Conservation (phyloP, 1,140 invertebrate genomes). For the Lucilia sericata region DNA sequence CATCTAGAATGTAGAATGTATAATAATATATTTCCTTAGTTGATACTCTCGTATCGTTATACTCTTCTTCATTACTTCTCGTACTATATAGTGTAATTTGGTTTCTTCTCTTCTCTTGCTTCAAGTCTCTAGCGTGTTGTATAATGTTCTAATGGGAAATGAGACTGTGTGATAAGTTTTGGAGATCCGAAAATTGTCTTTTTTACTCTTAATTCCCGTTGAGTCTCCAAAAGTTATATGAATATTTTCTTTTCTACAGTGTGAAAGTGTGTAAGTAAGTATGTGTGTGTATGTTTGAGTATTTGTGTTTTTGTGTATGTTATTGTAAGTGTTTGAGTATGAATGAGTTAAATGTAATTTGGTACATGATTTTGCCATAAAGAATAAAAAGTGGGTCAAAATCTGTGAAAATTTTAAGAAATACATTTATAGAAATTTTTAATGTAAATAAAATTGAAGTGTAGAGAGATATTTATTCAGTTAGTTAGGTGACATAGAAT, state of each 20-base stretch:
- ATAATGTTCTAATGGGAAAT: conserved; percentile 68
- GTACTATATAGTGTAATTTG: conserved; percentile 31
- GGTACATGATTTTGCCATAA: conserved; percentile 53
- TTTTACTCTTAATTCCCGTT: conserved; percentile 51
- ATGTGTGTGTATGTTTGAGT: too few species aligned
- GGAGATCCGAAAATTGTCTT: conserved; percentile 68
- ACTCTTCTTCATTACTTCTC: conserved; percentile 22
- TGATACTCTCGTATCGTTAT: background rate
- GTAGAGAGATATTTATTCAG: too few species aligned
- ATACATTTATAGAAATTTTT: background rate
- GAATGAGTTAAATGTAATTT: conserved; percentile 38
- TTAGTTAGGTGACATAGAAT: too few species aligned
- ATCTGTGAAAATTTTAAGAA: background rate
- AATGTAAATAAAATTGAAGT: too few species aligned
- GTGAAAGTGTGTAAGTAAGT: background rate
- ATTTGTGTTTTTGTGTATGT: conserved; percentile 12
- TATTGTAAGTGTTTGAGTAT: conserved; percentile 6
- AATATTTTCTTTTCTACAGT: conserved; percentile 23
- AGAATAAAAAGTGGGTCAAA: conserved; percentile 43
- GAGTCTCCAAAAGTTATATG: conserved; percentile 39
- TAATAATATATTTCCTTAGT: conserved; percentile 21
- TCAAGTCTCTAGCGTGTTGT: conserved; percentile 63
- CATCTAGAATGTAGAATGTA: background rate
- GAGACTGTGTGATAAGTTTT: conserved; percentile 67
- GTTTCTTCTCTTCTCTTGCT: conserved; percentile 36